phyloP scores from a whole-genome alignment of 2,113 vertebrate genomes.

The Echinops telfairi region DNA sequence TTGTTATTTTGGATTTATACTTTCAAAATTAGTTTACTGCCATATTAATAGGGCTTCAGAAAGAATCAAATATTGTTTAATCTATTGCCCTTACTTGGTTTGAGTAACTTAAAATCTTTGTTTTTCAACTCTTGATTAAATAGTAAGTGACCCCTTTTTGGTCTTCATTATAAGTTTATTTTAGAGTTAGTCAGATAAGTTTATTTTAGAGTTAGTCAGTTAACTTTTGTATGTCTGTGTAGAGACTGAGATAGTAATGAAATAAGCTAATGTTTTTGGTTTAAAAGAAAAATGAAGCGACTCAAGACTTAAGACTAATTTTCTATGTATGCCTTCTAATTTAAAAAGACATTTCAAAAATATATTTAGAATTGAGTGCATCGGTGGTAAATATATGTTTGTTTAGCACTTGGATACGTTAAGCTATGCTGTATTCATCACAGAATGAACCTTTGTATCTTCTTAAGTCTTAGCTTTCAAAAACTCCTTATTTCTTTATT shows the following conservation, averaged over 20 bases:
- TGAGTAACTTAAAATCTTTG: background rate
- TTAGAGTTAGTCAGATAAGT: background rate
- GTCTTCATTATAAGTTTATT: background rate
- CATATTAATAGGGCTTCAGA: background rate
- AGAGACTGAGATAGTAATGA: background rate
- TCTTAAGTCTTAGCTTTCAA: background rate
- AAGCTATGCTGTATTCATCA: background rate
- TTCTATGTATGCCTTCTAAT: background rate
- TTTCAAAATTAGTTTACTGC: background rate
- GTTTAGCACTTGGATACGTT: background rate
- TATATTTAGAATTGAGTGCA: background rate
- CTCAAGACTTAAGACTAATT: background rate
- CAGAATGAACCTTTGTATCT: background rate
- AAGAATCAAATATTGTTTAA: background rate
- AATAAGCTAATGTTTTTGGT: background rate
- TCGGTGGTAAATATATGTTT: background rate
- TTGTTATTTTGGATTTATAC: background rate
- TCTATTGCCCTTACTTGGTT: background rate
- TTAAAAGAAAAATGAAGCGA: background rate
- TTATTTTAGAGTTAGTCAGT: background rate
- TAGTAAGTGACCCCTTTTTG: background rate
- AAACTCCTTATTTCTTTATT: background rate
- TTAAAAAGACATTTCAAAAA: background rate
- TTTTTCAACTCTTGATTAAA: slow-evolving; percentile 8
- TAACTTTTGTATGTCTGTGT: background rate